Percentiles rank a stretch among this genome's conserved stretches.
Conservation (phyloP, 2,888 invertebrate genomes). For the Anthophora plumipes region DNA sequence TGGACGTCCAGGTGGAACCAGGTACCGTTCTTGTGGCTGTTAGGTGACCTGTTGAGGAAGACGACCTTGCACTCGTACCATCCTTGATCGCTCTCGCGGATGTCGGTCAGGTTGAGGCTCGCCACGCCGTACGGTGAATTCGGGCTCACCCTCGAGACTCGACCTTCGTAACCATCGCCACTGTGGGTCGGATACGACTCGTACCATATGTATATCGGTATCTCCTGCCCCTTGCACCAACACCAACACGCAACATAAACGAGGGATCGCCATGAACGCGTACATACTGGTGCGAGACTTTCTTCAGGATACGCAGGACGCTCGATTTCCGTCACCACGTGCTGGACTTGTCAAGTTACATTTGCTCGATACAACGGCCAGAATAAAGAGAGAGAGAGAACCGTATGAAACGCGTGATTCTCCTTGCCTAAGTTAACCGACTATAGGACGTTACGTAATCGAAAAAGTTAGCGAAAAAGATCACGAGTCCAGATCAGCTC, state of each 20-base stretch:
- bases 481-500: slow-evolving; percentile 38
- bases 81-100: slow-evolving; percentile 96
- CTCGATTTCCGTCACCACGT: slow-evolving; percentile 8
- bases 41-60: slow-evolving; percentile 97
- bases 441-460: too few species aligned
- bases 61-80: slow-evolving; percentile 99
- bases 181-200: slow-evolving; percentile 98
- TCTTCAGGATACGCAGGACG: slow-evolving; percentile 9
- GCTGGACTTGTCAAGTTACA: background rate
- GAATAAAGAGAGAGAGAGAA: too few species aligned
- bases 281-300: slow-evolving; percentile 52
- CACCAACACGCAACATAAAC: slow-evolving; percentile 82
- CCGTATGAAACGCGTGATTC: too few species aligned
- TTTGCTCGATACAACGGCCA: background rate
- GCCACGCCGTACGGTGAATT: slow-evolving; percentile 96
- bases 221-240: slow-evolving; percentile 93
- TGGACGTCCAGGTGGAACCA: slow-evolving; percentile 99
- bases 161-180: slow-evolving; percentile 96
- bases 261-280: slow-evolving; percentile 69
- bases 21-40: slow-evolving; percentile 96
- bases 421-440: too few species aligned
- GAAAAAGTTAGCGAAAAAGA: background rate
- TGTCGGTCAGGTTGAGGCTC: slow-evolving; percentile 97
- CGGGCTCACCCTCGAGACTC: slow-evolving; percentile 94
- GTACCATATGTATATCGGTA: slow-evolving; percentile 99